phyloP scores from a whole-genome alignment of 2,888 invertebrate species.

The Cactoblastis cactorum region DNA sequence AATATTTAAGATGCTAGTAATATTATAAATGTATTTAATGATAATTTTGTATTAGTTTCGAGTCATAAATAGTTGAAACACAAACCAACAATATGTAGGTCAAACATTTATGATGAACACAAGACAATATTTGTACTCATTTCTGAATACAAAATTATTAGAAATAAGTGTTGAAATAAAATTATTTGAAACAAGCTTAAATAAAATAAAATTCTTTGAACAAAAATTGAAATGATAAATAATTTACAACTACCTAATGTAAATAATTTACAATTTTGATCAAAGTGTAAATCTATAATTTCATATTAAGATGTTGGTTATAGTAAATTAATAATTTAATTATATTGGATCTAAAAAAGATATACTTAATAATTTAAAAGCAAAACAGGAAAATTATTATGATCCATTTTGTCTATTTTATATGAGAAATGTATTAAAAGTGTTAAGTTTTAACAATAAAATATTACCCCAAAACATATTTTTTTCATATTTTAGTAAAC shows the following conservation, averaged over 20 bases:
- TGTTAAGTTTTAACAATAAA: neutral
- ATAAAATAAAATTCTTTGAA: no score
- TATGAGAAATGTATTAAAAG: constrained; percentile 1
- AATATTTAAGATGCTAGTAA: neutral
- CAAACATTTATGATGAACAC: neutral
- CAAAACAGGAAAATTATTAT: neutral
- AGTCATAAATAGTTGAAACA: constrained; percentile 1
- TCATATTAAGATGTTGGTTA: no score
- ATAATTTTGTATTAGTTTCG: constrained; percentile 3
- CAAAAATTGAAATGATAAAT: no score
- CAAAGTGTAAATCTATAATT: no score
- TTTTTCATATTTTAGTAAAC: constrained; percentile 25
- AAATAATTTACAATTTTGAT: no score
- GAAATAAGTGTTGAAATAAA: no score
- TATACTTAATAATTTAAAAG: neutral
- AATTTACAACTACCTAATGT: no score
- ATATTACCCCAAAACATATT: constrained; percentile 2
- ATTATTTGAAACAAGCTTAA: no score
- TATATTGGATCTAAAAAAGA: neutral
- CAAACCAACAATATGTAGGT: constrained; percentile 10
- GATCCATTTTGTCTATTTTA: neutral
- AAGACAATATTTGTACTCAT: neutral
- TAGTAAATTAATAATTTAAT: neutral
- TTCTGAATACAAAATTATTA: no score
- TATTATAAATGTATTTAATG: neutral